phyloP scores from a whole-genome alignment of 2,113 vertebrate genomes.

The Miniopterus natalensis region DNA sequence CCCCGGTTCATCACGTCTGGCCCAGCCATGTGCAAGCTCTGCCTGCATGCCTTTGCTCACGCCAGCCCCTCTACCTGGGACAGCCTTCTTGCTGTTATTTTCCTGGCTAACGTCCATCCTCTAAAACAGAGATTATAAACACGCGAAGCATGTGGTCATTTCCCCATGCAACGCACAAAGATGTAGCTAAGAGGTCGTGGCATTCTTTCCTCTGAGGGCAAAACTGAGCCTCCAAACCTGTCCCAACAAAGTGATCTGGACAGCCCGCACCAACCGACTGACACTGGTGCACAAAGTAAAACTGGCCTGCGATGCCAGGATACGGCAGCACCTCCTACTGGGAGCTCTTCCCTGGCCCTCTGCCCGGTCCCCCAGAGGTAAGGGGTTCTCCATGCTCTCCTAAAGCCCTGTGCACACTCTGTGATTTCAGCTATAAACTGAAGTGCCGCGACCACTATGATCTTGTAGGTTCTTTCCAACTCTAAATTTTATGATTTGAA shows the following conservation, averaged over 20 bases:
- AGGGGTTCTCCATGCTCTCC: neutral
- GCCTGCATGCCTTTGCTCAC: neutral
- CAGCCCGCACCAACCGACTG: neutral
- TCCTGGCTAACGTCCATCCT: neutral
- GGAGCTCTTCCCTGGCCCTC: neutral
- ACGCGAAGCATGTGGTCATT: no score
- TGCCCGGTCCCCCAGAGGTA: neutral
- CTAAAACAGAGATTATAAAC: neutral
- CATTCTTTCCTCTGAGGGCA: neutral
- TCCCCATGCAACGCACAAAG: neutral
- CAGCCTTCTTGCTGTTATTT: neutral
- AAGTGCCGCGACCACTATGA: neutral
- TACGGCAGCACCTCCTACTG: fast-evolving
- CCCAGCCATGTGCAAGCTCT: no score
- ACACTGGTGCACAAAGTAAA: neutral
- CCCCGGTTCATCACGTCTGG: neutral
- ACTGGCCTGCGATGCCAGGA: neutral
- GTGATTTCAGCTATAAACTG: neutral
- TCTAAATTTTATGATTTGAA: constrained; percentile 1
- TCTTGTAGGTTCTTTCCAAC: neutral
- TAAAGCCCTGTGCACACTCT: neutral
- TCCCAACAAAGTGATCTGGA: neutral
- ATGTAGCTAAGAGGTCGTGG: neutral
- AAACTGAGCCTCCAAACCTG: neutral
- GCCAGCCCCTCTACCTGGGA: neutral